Percentiles rank a stretch among this genome's conserved stretches.
Conservation (phyloP, 2,113 vertebrate species). For the Aldabrachelys gigantea region DNA sequence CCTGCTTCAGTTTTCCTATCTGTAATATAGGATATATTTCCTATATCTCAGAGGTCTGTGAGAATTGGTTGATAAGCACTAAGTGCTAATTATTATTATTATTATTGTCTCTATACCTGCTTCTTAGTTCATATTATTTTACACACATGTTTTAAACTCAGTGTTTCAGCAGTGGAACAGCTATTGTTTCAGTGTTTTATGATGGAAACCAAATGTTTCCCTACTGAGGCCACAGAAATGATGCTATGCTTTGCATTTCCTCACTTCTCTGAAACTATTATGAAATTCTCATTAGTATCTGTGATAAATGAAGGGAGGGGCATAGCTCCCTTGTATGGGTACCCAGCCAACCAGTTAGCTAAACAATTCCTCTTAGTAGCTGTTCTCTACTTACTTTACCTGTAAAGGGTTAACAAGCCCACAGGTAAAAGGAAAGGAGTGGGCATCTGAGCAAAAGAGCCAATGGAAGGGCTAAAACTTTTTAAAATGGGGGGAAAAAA, state of each 20-base stretch:
- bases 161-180: neutral
- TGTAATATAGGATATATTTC: neutral
- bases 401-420: too few species aligned
- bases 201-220: neutral
- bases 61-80: neutral
- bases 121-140: neutral
- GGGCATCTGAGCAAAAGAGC: too few species aligned
- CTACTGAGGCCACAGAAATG: neutral
- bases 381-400: too few species aligned
- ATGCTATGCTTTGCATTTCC: neutral
- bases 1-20: neutral
- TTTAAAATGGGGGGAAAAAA: too few species aligned
- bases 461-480: too few species aligned
- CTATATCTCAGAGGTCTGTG: neutral
- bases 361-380: too few species aligned
- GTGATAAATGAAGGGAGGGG: too few species aligned
- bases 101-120: neutral
- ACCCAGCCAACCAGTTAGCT: too few species aligned
- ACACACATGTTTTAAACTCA: too few species aligned
- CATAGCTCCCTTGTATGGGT: too few species aligned
- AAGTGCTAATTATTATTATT: neutral
- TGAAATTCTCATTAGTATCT: rapidly evolving
- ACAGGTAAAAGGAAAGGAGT: too few species aligned
- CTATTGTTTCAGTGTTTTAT: neutral
- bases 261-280: neutral